These are phyloP conservation scores for Tenthredo scrophulariae DNA, from an alignment of 2,888 invertebrate species.

Conservation along the genomic window DNA sequence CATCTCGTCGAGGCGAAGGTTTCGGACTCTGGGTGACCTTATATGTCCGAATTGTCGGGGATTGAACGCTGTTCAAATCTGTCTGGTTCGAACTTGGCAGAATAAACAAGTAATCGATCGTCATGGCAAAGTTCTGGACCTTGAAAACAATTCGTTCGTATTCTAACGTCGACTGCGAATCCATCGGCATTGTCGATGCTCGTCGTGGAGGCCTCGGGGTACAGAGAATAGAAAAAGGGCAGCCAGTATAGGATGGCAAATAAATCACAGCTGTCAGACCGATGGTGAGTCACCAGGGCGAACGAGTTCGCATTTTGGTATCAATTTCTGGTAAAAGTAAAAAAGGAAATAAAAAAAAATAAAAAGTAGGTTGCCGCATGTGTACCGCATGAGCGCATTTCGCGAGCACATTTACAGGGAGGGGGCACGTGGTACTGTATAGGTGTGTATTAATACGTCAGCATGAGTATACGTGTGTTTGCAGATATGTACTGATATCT, in stretches of 20 bases:
- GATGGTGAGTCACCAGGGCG: slow-evolving; percentile 29
- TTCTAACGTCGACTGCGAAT: not conserved
- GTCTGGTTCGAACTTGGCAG: not conserved
- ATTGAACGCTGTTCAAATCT: not conserved
- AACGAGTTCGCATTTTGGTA: slow-evolving; percentile 50
- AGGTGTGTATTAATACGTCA: not conserved
- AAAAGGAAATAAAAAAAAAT: not conserved
- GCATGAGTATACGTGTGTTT: not conserved
- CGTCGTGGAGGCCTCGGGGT: not conserved
- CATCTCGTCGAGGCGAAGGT: not conserved
- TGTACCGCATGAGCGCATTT: not conserved
- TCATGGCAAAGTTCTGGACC: slow-evolving; percentile 1
- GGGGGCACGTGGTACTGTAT: not conserved
- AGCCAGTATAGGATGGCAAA: slow-evolving; percentile 44
- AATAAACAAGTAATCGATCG: not conserved
- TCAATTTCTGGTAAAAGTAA: slow-evolving; percentile 47
- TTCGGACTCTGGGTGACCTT: not conserved
- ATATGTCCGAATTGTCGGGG: not conserved
- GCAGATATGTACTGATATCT: slow-evolving; percentile 1
- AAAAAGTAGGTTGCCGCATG: not conserved
- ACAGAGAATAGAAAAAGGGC: not conserved
- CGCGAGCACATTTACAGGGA: not conserved
- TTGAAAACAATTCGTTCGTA: not conserved
- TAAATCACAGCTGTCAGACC: slow-evolving; percentile 50
- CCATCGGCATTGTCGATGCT: slow-evolving; percentile 12